phyloP scores from a whole-genome alignment of 2,888 invertebrate genomes.

The Apotomis turbidana region DNA sequence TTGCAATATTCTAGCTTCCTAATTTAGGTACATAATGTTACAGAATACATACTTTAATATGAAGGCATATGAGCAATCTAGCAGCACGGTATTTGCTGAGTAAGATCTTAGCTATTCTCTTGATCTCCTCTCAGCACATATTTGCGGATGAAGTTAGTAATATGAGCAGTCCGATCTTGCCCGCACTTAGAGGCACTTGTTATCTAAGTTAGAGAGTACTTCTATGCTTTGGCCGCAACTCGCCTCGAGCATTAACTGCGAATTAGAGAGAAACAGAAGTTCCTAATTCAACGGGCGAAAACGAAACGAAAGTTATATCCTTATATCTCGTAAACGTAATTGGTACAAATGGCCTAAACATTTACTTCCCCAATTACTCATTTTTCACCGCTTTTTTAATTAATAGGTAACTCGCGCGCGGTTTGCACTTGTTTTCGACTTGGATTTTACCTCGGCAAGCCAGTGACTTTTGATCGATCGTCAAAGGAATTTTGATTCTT shows the following conservation, averaged over 20 bases:
- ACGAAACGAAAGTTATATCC: conserved; percentile 4
- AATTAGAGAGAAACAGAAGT: conserved; percentile 27
- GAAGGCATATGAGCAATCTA: conserved; percentile 14
- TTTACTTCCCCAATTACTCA: conserved; percentile 17
- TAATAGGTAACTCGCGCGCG: not conserved
- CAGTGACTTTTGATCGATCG: not conserved
- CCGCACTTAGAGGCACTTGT: conserved; percentile 39
- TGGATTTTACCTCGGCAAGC: conserved; percentile 1
- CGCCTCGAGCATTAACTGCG: conserved; percentile 32
- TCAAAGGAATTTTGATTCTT: not conserved
- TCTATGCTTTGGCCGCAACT: conserved; percentile 24
- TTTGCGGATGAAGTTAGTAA: conserved; percentile 40
- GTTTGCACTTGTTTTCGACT: conserved; percentile 11
- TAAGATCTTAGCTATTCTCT: conserved; percentile 34
- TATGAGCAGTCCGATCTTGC: conserved; percentile 38
- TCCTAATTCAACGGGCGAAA: not conserved
- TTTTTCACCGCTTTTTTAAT: conserved; percentile 6
- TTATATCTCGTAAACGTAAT: conserved; percentile 20
- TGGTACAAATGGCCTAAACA: conserved; percentile 26
- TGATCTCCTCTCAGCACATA: conserved; percentile 39
- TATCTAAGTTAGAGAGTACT: conserved; percentile 33
- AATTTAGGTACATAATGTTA: conserved; percentile 5
- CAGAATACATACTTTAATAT: conserved; percentile 17
- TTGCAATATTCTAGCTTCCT: not conserved
- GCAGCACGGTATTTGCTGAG: conserved; percentile 24